Base-by-base conservation (phyloP, 2,113 vertebrate genomes). In the Xiphophorus maculatus region DNA sequence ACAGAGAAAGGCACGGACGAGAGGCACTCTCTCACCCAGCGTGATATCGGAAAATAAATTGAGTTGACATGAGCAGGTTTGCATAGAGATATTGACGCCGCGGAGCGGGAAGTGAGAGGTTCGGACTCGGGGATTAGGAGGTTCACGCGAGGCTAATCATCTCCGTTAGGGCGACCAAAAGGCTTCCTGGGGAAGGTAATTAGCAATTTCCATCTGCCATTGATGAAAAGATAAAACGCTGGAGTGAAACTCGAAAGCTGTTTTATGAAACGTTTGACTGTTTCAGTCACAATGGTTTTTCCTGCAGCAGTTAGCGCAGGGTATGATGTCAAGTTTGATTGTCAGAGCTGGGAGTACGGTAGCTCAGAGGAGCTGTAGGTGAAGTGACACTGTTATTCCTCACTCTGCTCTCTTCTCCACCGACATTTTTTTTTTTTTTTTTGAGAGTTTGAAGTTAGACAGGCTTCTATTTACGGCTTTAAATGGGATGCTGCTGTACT, bases 31-130 rank as follows among this genome's bases (percentile, higher is more conserved):
- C 74, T 88, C 82, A 80, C 79, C 83, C 69, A 78, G 73, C 19
- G 85, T 84, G 87, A 92, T 91, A 93, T 91, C 90, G 90, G 87
- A 90, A 93, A 94, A 92, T 95, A 89, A 92, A 94, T 92, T 91
- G 91, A 91, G 85, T 87, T 92, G 93, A 93, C 87, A 91, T 69
- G 77, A 85, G 69, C 84, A 74, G 88, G 85, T 92, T 92, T 92
- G 91, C 85, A 90, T 90, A 85, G 87, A 8, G 73, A 83, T 74
- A 80, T 81, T 81, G 83, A 89, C 66, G 83, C 77, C 37, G 73
- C 51, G 30, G 42, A 74, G 78, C 63, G 83, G 61, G 60, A 74
- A 74, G 60, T 27, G 68, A 69, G 73, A 76, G 73, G 62, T 71
- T 71, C 62, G 73, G 81, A 69, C 67, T 68, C 27, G 1, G 64